Evolutionary conservation across 2,113 vertebrate genomes (phyloP).

Genomic region (Acanthisitta chloris): DNA sequence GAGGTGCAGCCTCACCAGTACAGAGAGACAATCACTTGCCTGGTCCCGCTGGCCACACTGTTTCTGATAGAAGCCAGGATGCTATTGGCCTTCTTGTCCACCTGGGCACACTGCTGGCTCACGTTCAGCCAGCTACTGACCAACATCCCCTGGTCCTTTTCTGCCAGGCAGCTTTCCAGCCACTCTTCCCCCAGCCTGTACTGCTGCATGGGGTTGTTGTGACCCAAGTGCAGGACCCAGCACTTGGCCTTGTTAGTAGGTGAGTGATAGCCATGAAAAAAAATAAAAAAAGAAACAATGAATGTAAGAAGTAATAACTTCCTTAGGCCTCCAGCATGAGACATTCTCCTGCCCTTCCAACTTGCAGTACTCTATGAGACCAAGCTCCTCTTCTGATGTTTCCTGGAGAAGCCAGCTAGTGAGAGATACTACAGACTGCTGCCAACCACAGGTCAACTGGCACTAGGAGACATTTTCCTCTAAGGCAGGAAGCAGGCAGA

Average conservation of each 20-base stretch:
- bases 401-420: background rate
- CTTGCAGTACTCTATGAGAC: background rate
- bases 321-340: background rate
- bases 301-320: background rate
- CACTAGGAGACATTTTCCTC: background rate
- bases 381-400: background rate
- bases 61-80: background rate
- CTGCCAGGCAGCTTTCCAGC: background rate
- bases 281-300: background rate
- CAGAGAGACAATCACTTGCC: fast-evolving
- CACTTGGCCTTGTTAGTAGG: background rate
- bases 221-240: background rate
- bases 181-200: background rate
- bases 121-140: background rate
- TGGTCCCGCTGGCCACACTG: background rate
- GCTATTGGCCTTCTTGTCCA: background rate
- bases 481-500: background rate
- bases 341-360: background rate
- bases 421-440: background rate
- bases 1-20: background rate
- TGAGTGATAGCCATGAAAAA: background rate
- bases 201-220: background rate
- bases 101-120: fast-evolving
- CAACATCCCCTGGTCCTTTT: background rate
- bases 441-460: background rate